phyloP scores from a whole-genome alignment of 2,113 vertebrate genomes.

The Steatornis caripensis region DNA sequence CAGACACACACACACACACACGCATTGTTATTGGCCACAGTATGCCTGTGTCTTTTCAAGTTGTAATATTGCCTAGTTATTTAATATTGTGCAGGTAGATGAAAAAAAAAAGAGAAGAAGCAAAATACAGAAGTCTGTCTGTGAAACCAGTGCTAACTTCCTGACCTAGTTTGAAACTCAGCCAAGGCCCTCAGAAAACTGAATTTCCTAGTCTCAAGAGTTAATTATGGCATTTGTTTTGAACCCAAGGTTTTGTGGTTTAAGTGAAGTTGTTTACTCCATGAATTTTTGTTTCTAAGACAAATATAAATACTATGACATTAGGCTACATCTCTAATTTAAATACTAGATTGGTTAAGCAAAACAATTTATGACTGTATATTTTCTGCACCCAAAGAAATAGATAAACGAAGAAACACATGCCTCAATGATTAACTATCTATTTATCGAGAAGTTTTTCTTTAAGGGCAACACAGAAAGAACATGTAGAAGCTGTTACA shows the following conservation, averaged over 20 bases:
- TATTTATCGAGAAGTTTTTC: neutral
- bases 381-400: neutral
- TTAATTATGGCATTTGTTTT: neutral
- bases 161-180: neutral
- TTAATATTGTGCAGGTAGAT: neutral
- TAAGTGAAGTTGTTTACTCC: neutral
- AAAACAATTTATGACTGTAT: neutral
- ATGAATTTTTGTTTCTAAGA: neutral
- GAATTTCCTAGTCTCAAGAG: neutral
- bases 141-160: neutral
- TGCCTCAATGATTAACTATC: neutral
- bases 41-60: neutral
- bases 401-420: neutral
- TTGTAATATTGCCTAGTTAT: neutral
- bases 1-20: neutral
- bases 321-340: neutral
- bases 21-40: neutral
- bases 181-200: neutral
- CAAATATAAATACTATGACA: neutral
- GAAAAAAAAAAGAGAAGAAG: neutral
- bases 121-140: neutral
- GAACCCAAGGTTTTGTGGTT: neutral
- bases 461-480: neutral
- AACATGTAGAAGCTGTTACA: neutral
- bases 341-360: neutral